These are phyloP conservation scores for Drosophila tsacasi DNA, from an alignment of 1,140 invertebrate species.

Conservation along the genomic window DNA sequence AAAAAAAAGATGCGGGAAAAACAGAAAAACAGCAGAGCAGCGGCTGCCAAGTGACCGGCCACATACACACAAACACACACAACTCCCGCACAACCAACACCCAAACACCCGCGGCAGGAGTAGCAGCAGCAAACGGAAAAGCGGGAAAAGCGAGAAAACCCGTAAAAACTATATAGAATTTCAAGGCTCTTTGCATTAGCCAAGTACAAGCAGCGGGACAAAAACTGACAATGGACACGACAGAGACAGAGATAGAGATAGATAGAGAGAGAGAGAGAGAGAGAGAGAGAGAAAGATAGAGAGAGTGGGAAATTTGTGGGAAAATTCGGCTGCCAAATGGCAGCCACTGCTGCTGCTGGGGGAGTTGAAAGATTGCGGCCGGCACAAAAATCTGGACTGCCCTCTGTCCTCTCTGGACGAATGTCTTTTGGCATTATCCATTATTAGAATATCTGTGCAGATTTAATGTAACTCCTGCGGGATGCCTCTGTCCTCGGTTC, in stretches of 20 bases:
- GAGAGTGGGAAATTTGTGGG: conserved; percentile 1
- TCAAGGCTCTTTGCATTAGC: conserved; percentile 71
- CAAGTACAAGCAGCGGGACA: conserved; percentile 42
- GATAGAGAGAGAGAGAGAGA: background rate
- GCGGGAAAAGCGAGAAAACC: conserved; percentile 4
- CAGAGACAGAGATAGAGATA: background rate
- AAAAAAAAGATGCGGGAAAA: conserved; percentile 8
- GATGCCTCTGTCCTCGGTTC: background rate
- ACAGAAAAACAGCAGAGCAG: conserved; percentile 13
- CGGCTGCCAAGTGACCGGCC: conserved; percentile 14
- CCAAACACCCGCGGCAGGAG: conserved; percentile 2
- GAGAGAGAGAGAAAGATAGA: too few relatives aligned
- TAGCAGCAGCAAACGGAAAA: background rate
- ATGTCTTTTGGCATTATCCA: conserved; percentile 52
- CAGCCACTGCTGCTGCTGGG: conserved; percentile 7
- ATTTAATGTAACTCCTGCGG: conserved; percentile 2
- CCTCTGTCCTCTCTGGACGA: conserved; percentile 10
- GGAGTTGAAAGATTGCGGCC: conserved; percentile 18
- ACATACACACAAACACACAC: background rate
- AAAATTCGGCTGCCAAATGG: conserved; percentile 36
- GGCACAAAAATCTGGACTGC: conserved; percentile 14
- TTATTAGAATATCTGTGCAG: conserved; percentile 66
- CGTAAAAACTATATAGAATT: conserved; percentile 63
- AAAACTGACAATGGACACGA: conserved; percentile 30
- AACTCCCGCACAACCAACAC: conserved; percentile 10